Conservation (phyloP, 1,140 invertebrate species). For the Drosophila ohnishii region DNA sequence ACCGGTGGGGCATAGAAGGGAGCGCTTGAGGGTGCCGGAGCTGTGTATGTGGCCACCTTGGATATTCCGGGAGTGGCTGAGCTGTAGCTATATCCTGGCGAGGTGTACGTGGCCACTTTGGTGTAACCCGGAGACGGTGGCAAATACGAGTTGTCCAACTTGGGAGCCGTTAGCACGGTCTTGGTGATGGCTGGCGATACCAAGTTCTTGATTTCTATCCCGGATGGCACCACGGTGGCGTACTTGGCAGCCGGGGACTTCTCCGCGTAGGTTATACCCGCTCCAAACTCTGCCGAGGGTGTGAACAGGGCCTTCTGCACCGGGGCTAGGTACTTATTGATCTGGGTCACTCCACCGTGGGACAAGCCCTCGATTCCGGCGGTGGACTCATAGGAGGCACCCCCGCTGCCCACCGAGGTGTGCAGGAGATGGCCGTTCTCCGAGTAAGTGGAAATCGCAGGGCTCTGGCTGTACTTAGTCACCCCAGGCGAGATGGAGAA, state of each 20-base stretch:
- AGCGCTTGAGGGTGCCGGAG: constrained; percentile 34
- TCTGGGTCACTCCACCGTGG: constrained; percentile 56
- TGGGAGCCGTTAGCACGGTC: constrained; percentile 37
- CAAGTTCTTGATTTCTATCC: constrained; percentile 72
- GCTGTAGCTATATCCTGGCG: constrained; percentile 61
- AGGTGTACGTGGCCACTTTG: constrained; percentile 64
- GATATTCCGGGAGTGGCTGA: constrained; percentile 57
- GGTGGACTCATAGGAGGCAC: constrained; percentile 62
- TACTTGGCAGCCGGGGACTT: constrained; percentile 78
- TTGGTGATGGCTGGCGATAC: constrained; percentile 65
- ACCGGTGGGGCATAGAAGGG: constrained; percentile 59
- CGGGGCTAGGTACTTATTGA: constrained; percentile 67
- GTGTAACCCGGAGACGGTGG: constrained; percentile 39
- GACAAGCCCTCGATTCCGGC: constrained; percentile 55
- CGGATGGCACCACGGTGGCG: constrained; percentile 72
- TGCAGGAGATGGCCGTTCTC: constrained; percentile 69
- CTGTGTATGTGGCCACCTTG: constrained; percentile 66
- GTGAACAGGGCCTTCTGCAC: constrained; percentile 59
- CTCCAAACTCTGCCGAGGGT: constrained; percentile 64
- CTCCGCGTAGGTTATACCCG: constrained; percentile 75
- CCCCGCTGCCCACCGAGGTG: constrained; percentile 58
- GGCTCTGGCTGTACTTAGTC: constrained; percentile 65
- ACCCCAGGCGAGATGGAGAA: constrained; percentile 73
- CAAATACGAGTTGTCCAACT: constrained; percentile 51
- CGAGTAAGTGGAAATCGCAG: constrained; percentile 67